Evolutionary conservation across 2,888 invertebrate genomes (phyloP), one percentile per base, ranked within the genome.

Genomic region (Scaptomyza flava): DNA sequence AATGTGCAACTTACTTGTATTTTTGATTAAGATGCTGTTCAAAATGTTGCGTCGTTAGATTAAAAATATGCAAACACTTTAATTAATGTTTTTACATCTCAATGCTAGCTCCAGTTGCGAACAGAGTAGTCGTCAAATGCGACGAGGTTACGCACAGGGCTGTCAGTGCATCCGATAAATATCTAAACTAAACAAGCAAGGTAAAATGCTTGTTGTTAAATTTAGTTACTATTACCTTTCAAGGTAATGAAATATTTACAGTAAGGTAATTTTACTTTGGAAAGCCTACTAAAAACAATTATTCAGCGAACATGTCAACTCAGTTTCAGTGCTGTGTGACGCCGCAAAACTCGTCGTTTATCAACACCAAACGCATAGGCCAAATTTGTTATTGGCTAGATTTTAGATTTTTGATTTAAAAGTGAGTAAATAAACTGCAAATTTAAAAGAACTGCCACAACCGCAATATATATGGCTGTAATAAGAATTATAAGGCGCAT

Each of bases 371-470:
- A 34, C 63, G 41, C 57, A 57, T 41, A 61, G 59, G 62, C 79
- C 68, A 57, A 72, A 54, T 47, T 81, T 87, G 82, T 87, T 87
- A 69, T 82, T 84, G 72, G 66, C 64, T 68, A 76, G 79, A 72
- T 66, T 64, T 73, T 46, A 68, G 69, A 85, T 72, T 63, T 68
- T 72, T 42, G 61, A 65, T 64, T 50, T 54, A 68, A 87, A 84
- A 79, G 82, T 87, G 45, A 82, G 82, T 85, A 66, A 63, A 59
- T 71, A 48, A 43, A 33, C 27, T 17, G 8, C 0, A n/a, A 31
- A 14, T 30, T 23, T 8, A 17, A 14, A 0, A n/a, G 34, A 45
- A 60, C 12, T 33, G 34, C 14, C 20, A 6, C 11, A 7, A n/a
- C 38, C 14, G 12, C 14, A 6, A 11, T n/a, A 43, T 17, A 17